phyloP scores from a whole-genome alignment of 1,140 invertebrate species.

The Drosophila subobscura region DNA sequence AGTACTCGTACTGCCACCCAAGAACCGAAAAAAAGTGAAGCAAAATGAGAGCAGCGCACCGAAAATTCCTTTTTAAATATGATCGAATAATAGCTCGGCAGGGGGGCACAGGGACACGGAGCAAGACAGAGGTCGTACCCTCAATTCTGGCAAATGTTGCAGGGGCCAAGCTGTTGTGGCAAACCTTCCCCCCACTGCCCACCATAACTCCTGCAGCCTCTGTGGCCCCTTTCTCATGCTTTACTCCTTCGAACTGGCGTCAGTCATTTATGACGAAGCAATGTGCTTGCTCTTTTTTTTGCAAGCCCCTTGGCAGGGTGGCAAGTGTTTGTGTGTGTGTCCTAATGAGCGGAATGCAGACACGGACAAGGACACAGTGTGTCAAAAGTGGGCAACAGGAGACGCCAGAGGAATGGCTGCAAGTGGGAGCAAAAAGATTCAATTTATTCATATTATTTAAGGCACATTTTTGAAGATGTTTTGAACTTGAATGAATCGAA shows the following conservation, averaged over 20 bases:
- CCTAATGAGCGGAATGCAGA: slow-evolving; percentile 60
- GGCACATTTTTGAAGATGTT: too few species aligned
- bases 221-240: slow-evolving; percentile 2
- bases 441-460: background rate
- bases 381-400: background rate
- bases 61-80: slow-evolving; percentile 80
- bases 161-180: slow-evolving; percentile 54
- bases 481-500: too few species aligned
- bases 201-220: too few species aligned
- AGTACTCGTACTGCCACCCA: slow-evolving; percentile 16
- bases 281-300: slow-evolving; percentile 52
- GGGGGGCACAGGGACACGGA: background rate
- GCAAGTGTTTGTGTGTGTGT: slow-evolving; percentile 39
- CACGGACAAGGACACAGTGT: slow-evolving; percentile 19
- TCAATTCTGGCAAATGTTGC: slow-evolving; percentile 35
- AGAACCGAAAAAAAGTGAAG: background rate
- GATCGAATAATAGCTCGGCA: slow-evolving; percentile 67
- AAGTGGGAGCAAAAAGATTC: too few species aligned
- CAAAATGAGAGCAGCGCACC: slow-evolving; percentile 9
- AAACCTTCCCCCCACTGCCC: too few species aligned
- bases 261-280: slow-evolving; percentile 73
- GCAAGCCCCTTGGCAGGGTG: background rate
- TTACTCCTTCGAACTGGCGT: slow-evolving; percentile 43
- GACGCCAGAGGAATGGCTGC: too few species aligned
- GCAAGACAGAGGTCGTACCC: background rate